phyloP scores from a whole-genome alignment of 1,140 invertebrate genomes.

The Zaprionus camerounensis region DNA sequence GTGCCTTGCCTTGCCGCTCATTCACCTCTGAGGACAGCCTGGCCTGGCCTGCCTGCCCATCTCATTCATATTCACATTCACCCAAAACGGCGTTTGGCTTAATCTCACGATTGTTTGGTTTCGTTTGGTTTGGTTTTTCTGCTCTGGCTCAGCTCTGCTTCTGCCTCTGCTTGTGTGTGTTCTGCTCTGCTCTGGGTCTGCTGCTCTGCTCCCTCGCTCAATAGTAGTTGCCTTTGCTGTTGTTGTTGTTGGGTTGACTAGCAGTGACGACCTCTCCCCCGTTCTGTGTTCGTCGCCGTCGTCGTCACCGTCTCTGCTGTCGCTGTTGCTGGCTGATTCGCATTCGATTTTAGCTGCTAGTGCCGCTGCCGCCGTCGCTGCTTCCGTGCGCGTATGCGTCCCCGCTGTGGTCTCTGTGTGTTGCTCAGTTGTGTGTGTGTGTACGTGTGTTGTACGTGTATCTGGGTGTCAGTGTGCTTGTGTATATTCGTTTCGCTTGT shows the following conservation, averaged over 20 bases:
- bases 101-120: constrained; percentile 82
- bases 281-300: constrained; percentile 51
- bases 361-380: constrained; percentile 53
- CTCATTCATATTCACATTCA: constrained; percentile 83
- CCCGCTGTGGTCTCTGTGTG: constrained; percentile 53
- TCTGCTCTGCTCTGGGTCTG: constrained; percentile 22
- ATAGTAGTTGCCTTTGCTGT: constrained; percentile 52
- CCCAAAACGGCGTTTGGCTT: constrained; percentile 82
- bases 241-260: constrained; percentile 44
- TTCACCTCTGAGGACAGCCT: constrained; percentile 67
- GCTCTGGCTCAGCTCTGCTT: constrained; percentile 41
- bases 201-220: constrained; percentile 60
- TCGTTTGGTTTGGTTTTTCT: constrained; percentile 67
- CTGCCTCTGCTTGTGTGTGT: constrained; percentile 27
- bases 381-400: constrained; percentile 58
- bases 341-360: constrained; percentile 77
- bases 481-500: constrained; percentile 3
- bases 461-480: constrained; percentile 46
- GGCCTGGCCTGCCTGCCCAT: constrained; percentile 65
- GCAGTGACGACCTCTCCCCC: constrained; percentile 56
- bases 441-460: constrained; percentile 25
- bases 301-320: constrained; percentile 24
- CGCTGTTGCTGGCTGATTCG: constrained; percentile 63
- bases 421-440: constrained; percentile 25
- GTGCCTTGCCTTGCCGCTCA: constrained; percentile 50